Evolutionary conservation across 2,113 vertebrate genomes (phyloP).

Genomic region (Lucifuga dentata): DNA sequence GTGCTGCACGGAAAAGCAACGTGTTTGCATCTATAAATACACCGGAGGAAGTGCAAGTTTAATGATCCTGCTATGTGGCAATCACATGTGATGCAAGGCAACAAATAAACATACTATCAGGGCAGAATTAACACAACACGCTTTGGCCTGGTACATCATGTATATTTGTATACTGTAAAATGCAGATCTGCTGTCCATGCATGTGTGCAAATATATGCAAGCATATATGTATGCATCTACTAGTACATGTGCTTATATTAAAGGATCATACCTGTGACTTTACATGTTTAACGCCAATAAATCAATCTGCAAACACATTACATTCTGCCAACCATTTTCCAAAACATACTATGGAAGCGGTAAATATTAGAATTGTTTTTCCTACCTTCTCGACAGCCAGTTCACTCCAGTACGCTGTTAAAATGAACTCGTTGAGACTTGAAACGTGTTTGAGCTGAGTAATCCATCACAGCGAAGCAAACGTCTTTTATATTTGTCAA

Average conservation of each 20-base stretch:
- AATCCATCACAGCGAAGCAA: too few relatives aligned
- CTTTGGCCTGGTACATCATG: background rate
- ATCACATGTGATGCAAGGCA: background rate
- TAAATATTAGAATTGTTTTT: too few relatives aligned
- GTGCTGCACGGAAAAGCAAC: background rate
- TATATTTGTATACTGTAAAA: background rate
- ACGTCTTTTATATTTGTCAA: too few relatives aligned
- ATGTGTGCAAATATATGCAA: constrained; percentile 18
- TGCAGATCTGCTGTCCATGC: constrained; percentile 4
- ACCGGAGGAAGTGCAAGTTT: background rate
- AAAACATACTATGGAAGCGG: too few relatives aligned
- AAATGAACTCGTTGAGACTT: too few relatives aligned
- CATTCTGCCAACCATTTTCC: too few relatives aligned
- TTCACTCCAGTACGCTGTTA: too few relatives aligned
- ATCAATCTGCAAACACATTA: too few relatives aligned
- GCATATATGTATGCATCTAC: background rate
- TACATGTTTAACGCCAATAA: too few relatives aligned
- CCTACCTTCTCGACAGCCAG: too few relatives aligned
- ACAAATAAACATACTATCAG: background rate
- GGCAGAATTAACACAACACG: background rate
- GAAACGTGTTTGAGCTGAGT: too few relatives aligned
- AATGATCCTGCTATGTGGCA: background rate
- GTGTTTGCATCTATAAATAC: constrained; percentile 1
- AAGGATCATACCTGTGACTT: too few relatives aligned
- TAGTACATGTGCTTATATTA: background rate